Base-by-base conservation (phyloP, 2,888 invertebrate species). In the Mesochorus sp. region DNA sequence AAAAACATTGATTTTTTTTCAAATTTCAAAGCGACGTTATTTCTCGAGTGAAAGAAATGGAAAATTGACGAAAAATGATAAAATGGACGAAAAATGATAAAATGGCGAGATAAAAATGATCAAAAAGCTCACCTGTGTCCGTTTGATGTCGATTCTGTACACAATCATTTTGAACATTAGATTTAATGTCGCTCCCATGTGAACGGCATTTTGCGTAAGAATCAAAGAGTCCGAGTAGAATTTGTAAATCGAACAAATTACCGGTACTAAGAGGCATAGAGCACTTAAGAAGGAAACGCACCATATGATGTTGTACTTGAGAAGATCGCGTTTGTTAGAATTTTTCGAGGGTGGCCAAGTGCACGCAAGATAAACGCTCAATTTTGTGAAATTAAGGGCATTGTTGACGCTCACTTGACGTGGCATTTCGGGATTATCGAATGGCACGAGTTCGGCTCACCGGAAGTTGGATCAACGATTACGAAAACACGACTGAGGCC, bases 211-310 rank as follows among this genome's bases (percentile, higher is more conserved):
- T 72, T 85, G 85, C 28, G 83, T 85, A 49, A 85, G 42, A 4
- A 68, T 47, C 3, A 77, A 51, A 0, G 81, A 12, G 51, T 85
- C 79, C 2, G 76, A 21, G 6, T 75, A 72, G 53, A 79, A 82
- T 51, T 81, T 59, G 67, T 81, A 84, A 39, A 84, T 79, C n/a
- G 81, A 82, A 3, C 84, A 49, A 3, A 81, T 14, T 0, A 86
- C 62, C 1, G 85, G 83, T 53, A 85, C 49, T 4, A 86, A 21
- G 3, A 85, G 57, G 1, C 42, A 44, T 0, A 76, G 8, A 8
- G 72, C 57, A 49, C 81, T 83, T 0, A 78, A 4, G 6, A 86
- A 66, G 21, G 79, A 72, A 1, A 85, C 1, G 39, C 70, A 83
- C 87, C 86, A 87, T 14, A 66, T 26, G 0, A 81, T 17, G 68